phyloP scores from a whole-genome alignment of 2,797 vertebrate species.

The Cossypha dichroa region DNA sequence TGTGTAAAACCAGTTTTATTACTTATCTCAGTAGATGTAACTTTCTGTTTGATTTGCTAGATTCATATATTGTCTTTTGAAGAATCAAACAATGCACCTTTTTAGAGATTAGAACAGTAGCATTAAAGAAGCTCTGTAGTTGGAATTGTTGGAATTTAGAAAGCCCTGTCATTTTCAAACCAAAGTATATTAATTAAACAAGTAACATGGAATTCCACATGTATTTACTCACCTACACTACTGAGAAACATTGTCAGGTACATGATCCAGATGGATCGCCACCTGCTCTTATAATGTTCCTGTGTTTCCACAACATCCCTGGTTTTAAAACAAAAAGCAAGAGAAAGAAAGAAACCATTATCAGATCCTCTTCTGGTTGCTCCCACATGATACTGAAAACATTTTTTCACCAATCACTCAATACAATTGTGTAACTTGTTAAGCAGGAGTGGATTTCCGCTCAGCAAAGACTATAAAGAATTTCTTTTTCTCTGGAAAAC shows the following conservation, averaged over 20 bases:
- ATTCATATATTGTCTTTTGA: neutral
- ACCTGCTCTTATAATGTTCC: conserved; percentile 82
- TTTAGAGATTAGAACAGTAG: neutral
- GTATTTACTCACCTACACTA: conserved; percentile 89
- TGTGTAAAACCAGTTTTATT: neutral
- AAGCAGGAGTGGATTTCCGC: neutral
- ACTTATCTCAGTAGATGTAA: neutral
- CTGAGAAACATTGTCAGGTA: conserved; percentile 99
- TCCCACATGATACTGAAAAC: neutral
- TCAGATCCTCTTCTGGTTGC: neutral
- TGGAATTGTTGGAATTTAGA: neutral
- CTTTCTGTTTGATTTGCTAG: neutral
- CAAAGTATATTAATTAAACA: neutral
- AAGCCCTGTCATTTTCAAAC: neutral
- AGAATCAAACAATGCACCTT: neutral
- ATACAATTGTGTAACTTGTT: neutral
- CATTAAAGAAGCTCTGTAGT: neutral
- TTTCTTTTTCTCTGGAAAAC: neutral
- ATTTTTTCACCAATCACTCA: neutral
- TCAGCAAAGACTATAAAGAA: neutral
- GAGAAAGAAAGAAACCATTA: neutral
- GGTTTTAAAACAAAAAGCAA: conserved; percentile 63
- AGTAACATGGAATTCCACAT: neutral
- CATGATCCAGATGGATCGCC: conserved; percentile 93
- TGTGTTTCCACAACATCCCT: conserved; percentile 76